Evolutionary conservation across 2,113 vertebrate species (phyloP), one percentile per base, ranked within the genome.

Genomic region (Albula goreensis): DNA sequence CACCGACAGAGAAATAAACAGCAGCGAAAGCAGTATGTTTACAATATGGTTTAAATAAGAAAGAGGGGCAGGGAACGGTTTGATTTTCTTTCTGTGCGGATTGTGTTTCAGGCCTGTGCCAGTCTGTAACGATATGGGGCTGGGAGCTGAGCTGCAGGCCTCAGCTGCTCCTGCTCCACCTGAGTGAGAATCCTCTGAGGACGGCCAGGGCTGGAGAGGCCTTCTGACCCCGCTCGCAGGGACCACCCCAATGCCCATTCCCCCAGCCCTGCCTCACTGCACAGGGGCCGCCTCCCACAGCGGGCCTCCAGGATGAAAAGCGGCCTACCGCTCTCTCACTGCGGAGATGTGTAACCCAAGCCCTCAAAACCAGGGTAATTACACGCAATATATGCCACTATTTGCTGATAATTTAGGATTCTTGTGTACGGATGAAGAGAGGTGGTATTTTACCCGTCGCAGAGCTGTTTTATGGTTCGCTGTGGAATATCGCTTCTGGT

Each of bases 341-440:
- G 57, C 50, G 48, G 56, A 83, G 57, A 11, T 60, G 31, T 70
- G 60, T 83, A 85, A 85, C 85, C 80, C 56, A 50, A 85, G 78
- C 84, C 19, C 78, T 85, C 19, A 81, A 52, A 22, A 41, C 48
- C 22, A 53, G 49, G 79, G 85, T 66, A 60, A 85, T 80, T 50
- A 85, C 83, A 57, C 77, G 83, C 52, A 78, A 85, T 3, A 41
- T 51, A 19, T 4, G 74, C 31, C 74, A 49, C 74, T 50, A 57
- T 79, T 41, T 74, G n/a, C 83, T 85, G 57, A 80, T 85, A 41
- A 80, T 80, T 85, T 85, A 85, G 53, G 78, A 48, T 31, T 19
- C 84, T 50, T 31, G 19, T 13, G 48, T 51, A 50, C 5, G 41
- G 63, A 79, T 50, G 31, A 60, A 79, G 52, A 80, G 53, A 11